Conservation (phyloP, 1,140 invertebrate genomes). For the Telenomus remus region DNA sequence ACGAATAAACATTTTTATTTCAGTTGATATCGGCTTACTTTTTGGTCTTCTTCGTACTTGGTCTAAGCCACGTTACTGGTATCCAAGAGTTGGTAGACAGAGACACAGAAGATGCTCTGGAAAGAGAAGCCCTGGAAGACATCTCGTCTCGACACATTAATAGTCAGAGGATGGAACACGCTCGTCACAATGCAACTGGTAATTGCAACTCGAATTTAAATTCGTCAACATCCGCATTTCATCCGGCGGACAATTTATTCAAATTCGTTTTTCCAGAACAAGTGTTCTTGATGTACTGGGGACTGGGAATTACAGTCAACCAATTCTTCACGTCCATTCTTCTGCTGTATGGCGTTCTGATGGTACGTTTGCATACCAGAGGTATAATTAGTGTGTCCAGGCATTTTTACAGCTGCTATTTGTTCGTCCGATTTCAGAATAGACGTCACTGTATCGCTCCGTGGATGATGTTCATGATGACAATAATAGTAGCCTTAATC, state of each 20-base stretch:
- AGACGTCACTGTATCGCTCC: slow-evolving; percentile 73
- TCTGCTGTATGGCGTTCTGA: slow-evolving; percentile 73
- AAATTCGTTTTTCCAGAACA: slow-evolving; percentile 64
- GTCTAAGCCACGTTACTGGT: slow-evolving; percentile 71
- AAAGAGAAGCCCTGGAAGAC: slow-evolving; percentile 71
- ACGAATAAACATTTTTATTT: slow-evolving; percentile 14
- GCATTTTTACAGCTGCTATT: slow-evolving; percentile 13
- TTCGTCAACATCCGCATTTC: not conserved
- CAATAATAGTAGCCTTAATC: slow-evolving; percentile 67
- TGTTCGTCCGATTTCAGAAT: slow-evolving; percentile 62
- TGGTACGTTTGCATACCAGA: slow-evolving; percentile 69
- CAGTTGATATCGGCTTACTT: slow-evolving; percentile 73
- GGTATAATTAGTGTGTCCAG: no score
- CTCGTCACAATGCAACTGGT: slow-evolving; percentile 73
- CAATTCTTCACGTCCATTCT: slow-evolving; percentile 72
- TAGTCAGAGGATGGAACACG: slow-evolving; percentile 73
- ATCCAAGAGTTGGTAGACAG: slow-evolving; percentile 74
- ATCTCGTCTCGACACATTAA: slow-evolving; percentile 71
- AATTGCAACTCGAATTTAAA: slow-evolving; percentile 14
- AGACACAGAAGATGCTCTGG: slow-evolving; percentile 72
- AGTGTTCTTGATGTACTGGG: slow-evolving; percentile 72
- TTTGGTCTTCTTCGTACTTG: slow-evolving; percentile 72
- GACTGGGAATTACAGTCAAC: slow-evolving; percentile 71
- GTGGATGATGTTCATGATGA: slow-evolving; percentile 74
- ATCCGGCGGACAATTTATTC: no score